phyloP scores from a whole-genome alignment of 2,797 vertebrate species.

The Xiphophorus birchmanni region DNA sequence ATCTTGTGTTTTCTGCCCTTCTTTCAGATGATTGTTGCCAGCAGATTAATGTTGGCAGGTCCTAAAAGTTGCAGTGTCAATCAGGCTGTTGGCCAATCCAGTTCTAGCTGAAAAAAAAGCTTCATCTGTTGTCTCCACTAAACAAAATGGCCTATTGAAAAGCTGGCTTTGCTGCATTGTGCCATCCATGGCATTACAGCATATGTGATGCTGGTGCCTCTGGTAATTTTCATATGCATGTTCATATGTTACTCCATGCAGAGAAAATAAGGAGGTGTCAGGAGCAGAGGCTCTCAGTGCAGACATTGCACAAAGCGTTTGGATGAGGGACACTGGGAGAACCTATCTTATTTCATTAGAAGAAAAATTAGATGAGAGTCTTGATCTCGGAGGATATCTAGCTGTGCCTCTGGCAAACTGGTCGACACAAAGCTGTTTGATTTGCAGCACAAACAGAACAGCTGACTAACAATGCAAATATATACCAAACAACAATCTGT shows the following conservation, averaged over 20 bases:
- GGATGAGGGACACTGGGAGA: conserved; percentile 81
- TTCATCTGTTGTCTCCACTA: conserved; percentile 74
- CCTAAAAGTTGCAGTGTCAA: conserved; percentile 68
- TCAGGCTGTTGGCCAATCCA: conserved; percentile 71
- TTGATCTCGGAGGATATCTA: conserved; percentile 91
- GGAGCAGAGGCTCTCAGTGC: conserved; percentile 78
- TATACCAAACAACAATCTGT: conserved; percentile 57
- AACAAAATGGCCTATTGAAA: conserved; percentile 72
- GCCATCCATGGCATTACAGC: conserved; percentile 74
- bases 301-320: conserved; percentile 83
- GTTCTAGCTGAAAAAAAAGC: conserved; percentile 67
- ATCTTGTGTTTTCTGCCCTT: conserved; percentile 4
- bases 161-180: conserved; percentile 73
- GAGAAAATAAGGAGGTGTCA: conserved; percentile 72
- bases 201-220: conserved; percentile 78
- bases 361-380: conserved; percentile 93
- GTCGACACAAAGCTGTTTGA: conserved; percentile 82
- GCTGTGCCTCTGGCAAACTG: conserved; percentile 81
- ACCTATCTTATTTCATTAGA: conserved; percentile 92
- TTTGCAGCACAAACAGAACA: conserved; percentile 78
- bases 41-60: conserved; percentile 71
- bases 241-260: conserved; percentile 79
- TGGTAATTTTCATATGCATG: conserved; percentile 80
- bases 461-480: conserved; percentile 72
- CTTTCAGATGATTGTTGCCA: conserved; percentile 36